Percentiles rank a stretch among this genome's conserved stretches.
Evolutionary conservation across 1,140 invertebrate genomes (phyloP).

Genomic region (Drosophila azteca): DNA sequence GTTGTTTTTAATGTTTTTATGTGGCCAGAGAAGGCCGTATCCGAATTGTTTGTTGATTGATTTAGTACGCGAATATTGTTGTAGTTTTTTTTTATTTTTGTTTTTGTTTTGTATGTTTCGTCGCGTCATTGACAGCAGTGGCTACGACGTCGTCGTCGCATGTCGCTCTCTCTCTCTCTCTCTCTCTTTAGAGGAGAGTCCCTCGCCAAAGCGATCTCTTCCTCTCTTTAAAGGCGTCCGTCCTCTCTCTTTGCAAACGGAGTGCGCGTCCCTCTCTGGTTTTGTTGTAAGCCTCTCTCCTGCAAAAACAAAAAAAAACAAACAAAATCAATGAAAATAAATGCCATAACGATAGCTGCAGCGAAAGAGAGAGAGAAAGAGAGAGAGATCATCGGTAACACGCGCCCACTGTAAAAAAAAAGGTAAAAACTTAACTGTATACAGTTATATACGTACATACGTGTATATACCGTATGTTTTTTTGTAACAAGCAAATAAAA

Average conservation of each 20-base stretch:
- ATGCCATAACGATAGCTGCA: too few species aligned
- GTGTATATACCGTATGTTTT: slow-evolving; percentile 16
- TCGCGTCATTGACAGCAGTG: slow-evolving; percentile 54
- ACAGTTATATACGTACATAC: too few species aligned
- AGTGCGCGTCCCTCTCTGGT: neutral
- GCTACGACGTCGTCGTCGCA: slow-evolving; percentile 52
- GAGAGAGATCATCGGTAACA: slow-evolving; percentile 10
- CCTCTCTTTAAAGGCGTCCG: neutral
- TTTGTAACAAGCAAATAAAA: slow-evolving; percentile 62
- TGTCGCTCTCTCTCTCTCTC: slow-evolving; percentile 4
- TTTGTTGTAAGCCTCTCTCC: slow-evolving; percentile 29
- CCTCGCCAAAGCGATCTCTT: too few species aligned
- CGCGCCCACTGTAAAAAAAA: slow-evolving; percentile 15
- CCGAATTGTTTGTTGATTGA: slow-evolving; percentile 33
- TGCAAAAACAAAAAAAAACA: slow-evolving; percentile 5
- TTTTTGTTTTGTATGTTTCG: slow-evolving; percentile 29
- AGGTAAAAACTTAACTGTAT: neutral
- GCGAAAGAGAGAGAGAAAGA: neutral
- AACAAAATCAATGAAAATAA: too few species aligned
- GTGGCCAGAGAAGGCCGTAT: slow-evolving; percentile 44
- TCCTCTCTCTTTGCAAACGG: slow-evolving; percentile 10
- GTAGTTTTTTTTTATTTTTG: slow-evolving; percentile 43
- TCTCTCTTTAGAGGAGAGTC: neutral
- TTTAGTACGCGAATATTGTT: slow-evolving; percentile 54
- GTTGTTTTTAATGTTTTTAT: slow-evolving; percentile 21